A percentile compares a stretch with the other conserved stretches of the same genome.
These are phyloP conservation scores for Ectropis grisescens DNA, from an alignment of 1,140 invertebrate genomes.

Conservation along the genomic window DNA sequence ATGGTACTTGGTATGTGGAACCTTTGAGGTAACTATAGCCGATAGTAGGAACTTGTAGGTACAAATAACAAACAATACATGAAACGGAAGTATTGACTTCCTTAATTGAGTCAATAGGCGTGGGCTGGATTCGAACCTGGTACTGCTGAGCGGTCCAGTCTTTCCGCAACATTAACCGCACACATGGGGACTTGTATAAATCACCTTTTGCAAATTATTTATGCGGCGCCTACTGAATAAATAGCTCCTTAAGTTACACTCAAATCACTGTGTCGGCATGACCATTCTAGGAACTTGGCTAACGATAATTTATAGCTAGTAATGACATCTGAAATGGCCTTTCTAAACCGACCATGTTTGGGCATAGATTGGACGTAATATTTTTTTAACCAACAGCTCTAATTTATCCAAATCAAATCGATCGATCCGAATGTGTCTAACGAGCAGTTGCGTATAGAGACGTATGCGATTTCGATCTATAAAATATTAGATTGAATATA, in stretches of 20 bases:
- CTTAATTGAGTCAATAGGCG: conserved; percentile 26
- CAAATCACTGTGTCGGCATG: conserved; percentile 8
- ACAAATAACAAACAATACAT: too few relatives aligned
- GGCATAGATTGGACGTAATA: conserved; percentile 3
- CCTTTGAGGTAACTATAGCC: too few relatives aligned
- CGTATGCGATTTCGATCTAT: too few relatives aligned
- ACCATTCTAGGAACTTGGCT: conserved; percentile 10
- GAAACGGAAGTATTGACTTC: conserved; percentile 20
- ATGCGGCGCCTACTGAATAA: conserved; percentile 23
- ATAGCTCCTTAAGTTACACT: conserved; percentile 13
- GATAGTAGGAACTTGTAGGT: too few relatives aligned
- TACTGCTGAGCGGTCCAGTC: conserved; percentile 5
- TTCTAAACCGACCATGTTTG: conserved; percentile 7
- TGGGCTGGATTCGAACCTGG: conserved; percentile 16
- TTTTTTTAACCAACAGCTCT: conserved; percentile 4
- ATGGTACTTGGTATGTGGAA: too few relatives aligned
- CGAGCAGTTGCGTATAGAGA: too few relatives aligned
- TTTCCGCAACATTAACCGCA: conserved; percentile 28
- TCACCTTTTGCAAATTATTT: conserved; percentile 29
- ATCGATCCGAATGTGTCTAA: conserved; percentile 2
- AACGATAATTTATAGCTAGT: conserved; percentile 5
- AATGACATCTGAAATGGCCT: conserved; percentile 1
- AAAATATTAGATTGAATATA: too few relatives aligned
- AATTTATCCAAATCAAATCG: conserved; percentile 3
- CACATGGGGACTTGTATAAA: conserved; percentile 12